Evolutionary conservation across 2,888 invertebrate genomes (phyloP).

Genomic region (Patella ulyssiponensis): DNA sequence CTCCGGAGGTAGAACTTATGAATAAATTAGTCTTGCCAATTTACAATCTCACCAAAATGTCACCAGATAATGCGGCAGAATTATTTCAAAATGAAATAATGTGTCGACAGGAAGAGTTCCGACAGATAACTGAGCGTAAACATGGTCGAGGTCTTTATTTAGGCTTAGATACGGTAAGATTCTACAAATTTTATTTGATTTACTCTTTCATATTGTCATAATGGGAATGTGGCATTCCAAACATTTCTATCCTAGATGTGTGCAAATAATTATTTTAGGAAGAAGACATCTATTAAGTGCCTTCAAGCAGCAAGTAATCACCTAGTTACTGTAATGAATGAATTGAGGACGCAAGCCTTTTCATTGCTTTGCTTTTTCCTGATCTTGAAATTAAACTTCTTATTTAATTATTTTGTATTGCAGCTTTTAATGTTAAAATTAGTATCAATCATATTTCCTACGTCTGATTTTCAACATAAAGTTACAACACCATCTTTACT

Average conservation of each 20-base stretch:
- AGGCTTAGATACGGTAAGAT: slow-evolving; percentile 66
- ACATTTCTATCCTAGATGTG: too few species aligned
- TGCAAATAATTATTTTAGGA: too few species aligned
- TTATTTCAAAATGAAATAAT: slow-evolving; percentile 81
- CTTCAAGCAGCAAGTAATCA: too few species aligned
- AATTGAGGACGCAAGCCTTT: too few species aligned
- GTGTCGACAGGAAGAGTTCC: slow-evolving; percentile 66
- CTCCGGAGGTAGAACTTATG: slow-evolving; percentile 55
- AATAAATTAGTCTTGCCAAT: slow-evolving; percentile 73
- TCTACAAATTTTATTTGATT: background rate
- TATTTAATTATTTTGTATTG: slow-evolving; percentile 42
- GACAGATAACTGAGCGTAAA: slow-evolving; percentile 48
- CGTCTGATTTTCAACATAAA: slow-evolving; percentile 91
- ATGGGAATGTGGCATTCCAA: too few species aligned
- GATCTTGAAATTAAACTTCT: background rate
- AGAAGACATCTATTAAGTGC: too few species aligned
- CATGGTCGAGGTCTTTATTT: slow-evolving; percentile 72
- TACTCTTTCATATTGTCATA: too few species aligned
- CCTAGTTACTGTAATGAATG: too few species aligned
- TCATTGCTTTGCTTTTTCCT: too few species aligned
- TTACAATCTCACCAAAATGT: slow-evolving; percentile 82
- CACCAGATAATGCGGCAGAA: slow-evolving; percentile 80
- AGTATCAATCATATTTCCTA: slow-evolving; percentile 85
- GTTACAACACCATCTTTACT: slow-evolving; percentile 87
- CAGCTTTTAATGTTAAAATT: slow-evolving; percentile 86